A percentile compares a stretch with the other conserved stretches of the same genome.
These are phyloP conservation scores for Acrocyrtus sp. DNA, from an alignment of 2,888 invertebrate species.

Conservation along the genomic window DNA sequence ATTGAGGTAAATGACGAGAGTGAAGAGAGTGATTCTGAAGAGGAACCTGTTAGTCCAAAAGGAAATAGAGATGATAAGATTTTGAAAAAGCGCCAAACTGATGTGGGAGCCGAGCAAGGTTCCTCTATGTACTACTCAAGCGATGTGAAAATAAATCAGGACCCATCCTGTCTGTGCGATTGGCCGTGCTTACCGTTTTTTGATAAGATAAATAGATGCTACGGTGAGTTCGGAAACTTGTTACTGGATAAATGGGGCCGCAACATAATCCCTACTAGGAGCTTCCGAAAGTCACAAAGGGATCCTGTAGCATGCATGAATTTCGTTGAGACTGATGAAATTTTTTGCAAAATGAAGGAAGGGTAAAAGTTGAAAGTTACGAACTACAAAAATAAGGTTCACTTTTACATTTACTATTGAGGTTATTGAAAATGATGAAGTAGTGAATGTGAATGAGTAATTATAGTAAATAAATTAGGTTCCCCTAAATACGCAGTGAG, in stretches of 20 bases:
- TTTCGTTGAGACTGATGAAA: constrained; percentile 41
- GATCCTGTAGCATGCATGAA: constrained; percentile 34
- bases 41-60: neutral
- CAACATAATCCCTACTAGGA: constrained; percentile 6
- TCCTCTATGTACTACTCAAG: neutral
- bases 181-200: constrained; percentile 56
- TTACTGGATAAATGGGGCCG: constrained; percentile 20
- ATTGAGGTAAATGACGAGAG: neutral
- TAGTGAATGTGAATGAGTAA: too few relatives aligned
- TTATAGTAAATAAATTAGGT: too few relatives aligned
- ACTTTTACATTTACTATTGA: too few relatives aligned
- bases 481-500: too few relatives aligned
- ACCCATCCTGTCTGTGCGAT: constrained; percentile 44
- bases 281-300: constrained; percentile 21
- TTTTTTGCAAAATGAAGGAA: constrained; percentile 37
- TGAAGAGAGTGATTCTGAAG: neutral
- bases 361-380: neutral
- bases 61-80: neutral
- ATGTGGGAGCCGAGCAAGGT: neutral
- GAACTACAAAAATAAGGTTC: too few relatives aligned
- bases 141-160: neutral
- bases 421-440: too few relatives aligned
- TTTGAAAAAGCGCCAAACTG: neutral
- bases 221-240: constrained; percentile 6
- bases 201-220: constrained; percentile 51